Percentiles rank a stretch among this genome's conserved stretches.
Evolutionary conservation across 2,113 vertebrate species (phyloP).

Genomic region (Proteles cristata): DNA sequence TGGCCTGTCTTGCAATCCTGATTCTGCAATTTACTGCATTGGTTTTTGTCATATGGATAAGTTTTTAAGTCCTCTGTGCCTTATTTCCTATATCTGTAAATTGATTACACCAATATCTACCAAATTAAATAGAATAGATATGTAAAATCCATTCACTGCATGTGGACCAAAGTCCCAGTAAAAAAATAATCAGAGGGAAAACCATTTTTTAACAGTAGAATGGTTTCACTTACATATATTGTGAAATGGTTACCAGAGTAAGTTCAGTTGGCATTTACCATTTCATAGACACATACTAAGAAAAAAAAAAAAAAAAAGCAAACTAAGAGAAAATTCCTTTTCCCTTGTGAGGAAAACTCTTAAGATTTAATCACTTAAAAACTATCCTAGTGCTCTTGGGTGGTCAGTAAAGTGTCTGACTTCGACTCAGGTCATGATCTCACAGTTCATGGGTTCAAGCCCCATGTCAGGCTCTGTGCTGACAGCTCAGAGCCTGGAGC

Average conservation of each 20-base stretch:
- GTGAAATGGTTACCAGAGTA: background rate
- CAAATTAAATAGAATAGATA: background rate
- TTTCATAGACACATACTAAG: background rate
- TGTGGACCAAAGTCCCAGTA: background rate
- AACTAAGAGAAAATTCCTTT: background rate
- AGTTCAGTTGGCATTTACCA: background rate
- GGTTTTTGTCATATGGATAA: background rate
- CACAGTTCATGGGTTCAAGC: too few relatives aligned
- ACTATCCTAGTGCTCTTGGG: too few relatives aligned
- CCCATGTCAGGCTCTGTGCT: too few relatives aligned
- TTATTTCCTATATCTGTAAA: background rate
- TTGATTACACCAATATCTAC: background rate
- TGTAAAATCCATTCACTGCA: background rate
- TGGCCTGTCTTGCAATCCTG: background rate
- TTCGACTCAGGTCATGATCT: too few relatives aligned
- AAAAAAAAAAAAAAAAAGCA: background rate
- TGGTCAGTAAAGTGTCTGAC: too few relatives aligned
- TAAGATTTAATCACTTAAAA: background rate
- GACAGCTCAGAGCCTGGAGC: too few relatives aligned
- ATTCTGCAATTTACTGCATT: background rate
- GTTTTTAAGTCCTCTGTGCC: background rate
- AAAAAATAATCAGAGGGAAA: background rate
- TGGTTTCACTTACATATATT: background rate
- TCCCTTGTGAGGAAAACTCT: background rate
- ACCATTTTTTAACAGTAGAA: background rate